Conservation (phyloP, 2,888 invertebrate genomes). For the Sesamia inferens region DNA sequence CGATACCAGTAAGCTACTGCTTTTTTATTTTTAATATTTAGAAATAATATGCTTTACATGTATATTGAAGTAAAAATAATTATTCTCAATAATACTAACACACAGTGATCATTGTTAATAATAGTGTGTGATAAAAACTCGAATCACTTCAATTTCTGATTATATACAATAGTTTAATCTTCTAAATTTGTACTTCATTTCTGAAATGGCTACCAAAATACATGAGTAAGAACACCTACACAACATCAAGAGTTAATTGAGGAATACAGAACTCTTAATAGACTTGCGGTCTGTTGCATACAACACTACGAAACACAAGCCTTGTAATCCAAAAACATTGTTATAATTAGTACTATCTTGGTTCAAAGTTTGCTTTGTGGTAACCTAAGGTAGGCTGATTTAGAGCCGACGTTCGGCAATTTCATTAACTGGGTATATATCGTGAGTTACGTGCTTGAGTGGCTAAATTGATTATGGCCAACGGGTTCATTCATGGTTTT, state of each 20-base stretch:
- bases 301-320: constrained; percentile 4
- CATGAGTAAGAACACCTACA: neutral
- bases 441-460: constrained; percentile 1
- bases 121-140: neutral
- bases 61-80: too few relatives aligned
- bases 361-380: constrained; percentile 37
- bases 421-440: constrained; percentile 20
- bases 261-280: constrained; percentile 3
- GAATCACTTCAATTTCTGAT: neutral
- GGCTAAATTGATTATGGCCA: neutral
- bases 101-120: too few relatives aligned
- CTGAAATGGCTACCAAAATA: neutral
- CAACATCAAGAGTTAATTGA: neutral
- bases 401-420: constrained; percentile 17
- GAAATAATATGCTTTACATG: too few relatives aligned
- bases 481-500: neutral
- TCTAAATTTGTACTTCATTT: too few relatives aligned
- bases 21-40: too few relatives aligned
- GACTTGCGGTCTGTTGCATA: constrained; percentile 3
- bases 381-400: constrained; percentile 16
- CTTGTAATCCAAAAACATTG: constrained; percentile 45
- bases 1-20: too few relatives aligned
- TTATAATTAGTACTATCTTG: constrained; percentile 29
- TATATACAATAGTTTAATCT: too few relatives aligned
- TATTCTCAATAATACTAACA: neutral